phyloP scores from a whole-genome alignment of 2,113 vertebrate species.

The Zosterops hypoxanthus region DNA sequence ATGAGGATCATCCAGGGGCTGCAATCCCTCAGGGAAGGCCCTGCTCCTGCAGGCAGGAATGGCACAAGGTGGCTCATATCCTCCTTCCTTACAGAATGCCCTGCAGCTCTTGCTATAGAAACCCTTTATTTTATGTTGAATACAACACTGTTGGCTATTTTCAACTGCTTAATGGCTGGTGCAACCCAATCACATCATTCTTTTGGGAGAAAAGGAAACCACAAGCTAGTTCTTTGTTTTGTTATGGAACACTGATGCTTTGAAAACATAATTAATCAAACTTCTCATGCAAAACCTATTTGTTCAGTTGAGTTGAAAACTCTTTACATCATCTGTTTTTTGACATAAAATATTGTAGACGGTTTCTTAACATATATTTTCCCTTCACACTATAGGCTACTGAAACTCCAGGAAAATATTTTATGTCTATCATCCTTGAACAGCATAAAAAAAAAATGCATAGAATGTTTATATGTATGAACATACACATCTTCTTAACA shows the following conservation, averaged over 20 bases:
- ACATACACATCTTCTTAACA: neutral
- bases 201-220: neutral
- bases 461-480: neutral
- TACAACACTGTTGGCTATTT: neutral
- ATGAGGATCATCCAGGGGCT: neutral
- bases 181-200: neutral
- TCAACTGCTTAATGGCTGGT: neutral
- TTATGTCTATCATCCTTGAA: neutral
- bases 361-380: neutral
- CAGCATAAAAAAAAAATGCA: neutral
- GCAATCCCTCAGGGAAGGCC: neutral
- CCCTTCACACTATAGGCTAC: neutral
- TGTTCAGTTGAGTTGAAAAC: neutral
- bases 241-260: neutral
- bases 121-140: neutral
- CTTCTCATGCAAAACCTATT: neutral
- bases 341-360: neutral
- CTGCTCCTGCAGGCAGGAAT: neutral
- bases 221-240: neutral
- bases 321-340: neutral
- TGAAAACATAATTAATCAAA: neutral
- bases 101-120: neutral
- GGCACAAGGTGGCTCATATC: neutral
- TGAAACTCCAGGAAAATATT: neutral
- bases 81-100: neutral